Base-by-base conservation (phyloP, 2,888 invertebrate genomes). In the Disparrhopalites patrizii region DNA sequence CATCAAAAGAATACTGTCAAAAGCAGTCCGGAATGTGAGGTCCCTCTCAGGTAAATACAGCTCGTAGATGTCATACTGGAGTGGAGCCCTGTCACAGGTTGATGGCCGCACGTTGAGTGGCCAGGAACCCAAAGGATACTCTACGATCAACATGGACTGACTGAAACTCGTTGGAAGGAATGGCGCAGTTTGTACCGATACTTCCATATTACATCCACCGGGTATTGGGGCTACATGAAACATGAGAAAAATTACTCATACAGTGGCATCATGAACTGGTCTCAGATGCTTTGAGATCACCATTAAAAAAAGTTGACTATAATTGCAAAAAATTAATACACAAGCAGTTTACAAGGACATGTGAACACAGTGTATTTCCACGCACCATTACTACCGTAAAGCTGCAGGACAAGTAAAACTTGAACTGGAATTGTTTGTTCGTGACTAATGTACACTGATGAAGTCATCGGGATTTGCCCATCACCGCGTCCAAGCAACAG, bases 171-270 rank as follows among this genome's bases (percentile, higher is more conserved):
- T 71, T 57, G 78, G 78, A 76, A 86, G 81, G 76, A 82, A 87
- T 0, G 90, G 88, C 8, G 87, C 83, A 70, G 83, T 81, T 71
- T 83, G 80, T 18, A 84, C 76, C 43, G 84, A 79, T 72, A 85
- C 85, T 75, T 87, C 87, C 83, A 87, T 82, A 76, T 88, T 90
- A 77, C 90, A 90, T 20, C 88, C 90, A 40, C 91, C 91, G 20
- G 90, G 89, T 71, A 89, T 80, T 0, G 90, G 90, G 77, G 85
- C 90, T 90, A 79, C 68, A 81, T 75, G 60, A 70, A 75, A n/a
- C n/a, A n/a, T n/a, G n/a, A n/a, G n/a, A n/a, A n/a, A n/a, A n/a
- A n/a, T n/a, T n/a, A n/a, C n/a, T n/a, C n/a, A n/a, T n/a, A n/a
- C n/a, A n/a, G n/a, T n/a, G n/a, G n/a, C n/a, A n/a, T n/a, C n/a